A percentile compares a stretch with the other conserved stretches of the same genome.
phyloP scores from a whole-genome alignment of 2,888 invertebrate genomes.

The Campoplex capitator region DNA sequence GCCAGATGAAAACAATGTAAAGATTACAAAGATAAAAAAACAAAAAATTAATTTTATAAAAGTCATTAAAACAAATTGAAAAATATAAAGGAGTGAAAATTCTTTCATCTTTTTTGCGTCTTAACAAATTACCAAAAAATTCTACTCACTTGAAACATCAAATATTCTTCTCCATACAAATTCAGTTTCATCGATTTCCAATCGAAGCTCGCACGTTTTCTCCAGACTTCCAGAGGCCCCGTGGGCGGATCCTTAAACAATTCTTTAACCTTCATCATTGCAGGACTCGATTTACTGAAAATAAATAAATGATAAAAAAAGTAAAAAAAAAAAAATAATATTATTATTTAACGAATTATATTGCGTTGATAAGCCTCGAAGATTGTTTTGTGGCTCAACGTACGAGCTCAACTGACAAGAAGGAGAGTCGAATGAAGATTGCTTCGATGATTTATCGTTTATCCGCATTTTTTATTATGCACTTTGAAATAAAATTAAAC shows the following conservation, averaged over 20 bases:
- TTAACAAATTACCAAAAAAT: background rate
- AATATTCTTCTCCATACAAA: conserved; percentile 91
- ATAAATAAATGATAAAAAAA: background rate
- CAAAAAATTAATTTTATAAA: background rate
- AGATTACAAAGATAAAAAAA: background rate
- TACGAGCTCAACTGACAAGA: background rate
- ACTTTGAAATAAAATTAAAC: conserved; percentile 41
- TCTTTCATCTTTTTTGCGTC: background rate
- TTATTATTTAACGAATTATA: background rate
- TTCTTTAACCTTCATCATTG: conserved; percentile 78
- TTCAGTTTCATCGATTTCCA: conserved; percentile 94
- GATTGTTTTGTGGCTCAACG: background rate
- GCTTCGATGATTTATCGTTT: background rate
- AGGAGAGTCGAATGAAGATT: background rate
- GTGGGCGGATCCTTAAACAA: conserved; percentile 89
- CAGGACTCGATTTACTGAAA: conserved; percentile 29
- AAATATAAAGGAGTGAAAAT: background rate
- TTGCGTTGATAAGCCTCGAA: background rate
- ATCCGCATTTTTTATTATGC: conserved; percentile 13
- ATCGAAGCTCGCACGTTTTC: conserved; percentile 92
- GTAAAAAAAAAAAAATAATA: background rate
- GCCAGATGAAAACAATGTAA: conserved; percentile 68
- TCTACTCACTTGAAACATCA: conserved; percentile 90
- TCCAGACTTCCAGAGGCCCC: conserved; percentile 92
- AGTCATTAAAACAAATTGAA: background rate